phyloP scores from a whole-genome alignment of 2,113 vertebrate species.

The Nesogale talazaci region DNA sequence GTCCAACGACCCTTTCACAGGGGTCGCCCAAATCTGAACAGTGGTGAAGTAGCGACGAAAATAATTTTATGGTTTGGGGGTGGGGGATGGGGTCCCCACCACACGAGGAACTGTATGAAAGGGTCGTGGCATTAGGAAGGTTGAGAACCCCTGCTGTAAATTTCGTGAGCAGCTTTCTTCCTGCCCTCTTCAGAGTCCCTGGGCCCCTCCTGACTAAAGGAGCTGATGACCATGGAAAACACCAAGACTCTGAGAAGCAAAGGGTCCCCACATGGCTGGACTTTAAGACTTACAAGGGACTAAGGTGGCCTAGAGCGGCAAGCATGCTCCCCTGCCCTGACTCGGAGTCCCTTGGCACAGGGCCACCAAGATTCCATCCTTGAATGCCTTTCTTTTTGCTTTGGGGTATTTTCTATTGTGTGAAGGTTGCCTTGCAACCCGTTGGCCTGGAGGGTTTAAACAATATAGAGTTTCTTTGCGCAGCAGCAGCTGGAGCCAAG shows the following conservation, averaged over 20 bases:
- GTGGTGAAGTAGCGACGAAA: too few species aligned
- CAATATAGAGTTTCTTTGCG: conserved; percentile 78
- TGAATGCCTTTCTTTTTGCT: conserved; percentile 78
- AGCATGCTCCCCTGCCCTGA: neutral
- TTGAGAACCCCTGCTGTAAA: too few species aligned
- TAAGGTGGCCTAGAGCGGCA: accelerated
- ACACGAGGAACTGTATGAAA: too few species aligned
- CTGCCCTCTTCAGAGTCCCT: neutral
- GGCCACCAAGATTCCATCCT: conserved; percentile 28
- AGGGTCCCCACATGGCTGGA: neutral
- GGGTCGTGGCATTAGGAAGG: too few species aligned
- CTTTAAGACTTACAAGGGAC: neutral
- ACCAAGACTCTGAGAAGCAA: neutral
- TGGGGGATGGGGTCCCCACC: too few species aligned
- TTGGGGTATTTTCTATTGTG: conserved; percentile 81
- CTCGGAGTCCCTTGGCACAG: conserved; percentile 28
- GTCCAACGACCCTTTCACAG: too few species aligned
- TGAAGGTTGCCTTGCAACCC: conserved; percentile 81
- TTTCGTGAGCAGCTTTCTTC: too few species aligned
- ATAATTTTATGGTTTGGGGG: too few species aligned
- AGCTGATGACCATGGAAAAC: neutral
- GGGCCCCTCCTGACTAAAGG: neutral
- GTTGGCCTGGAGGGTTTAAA: conserved; percentile 75
- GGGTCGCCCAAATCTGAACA: too few species aligned
- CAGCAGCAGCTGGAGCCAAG: conserved; percentile 81